phyloP scores from a whole-genome alignment of 2,113 vertebrate species.

The Heterochromis multidens region DNA sequence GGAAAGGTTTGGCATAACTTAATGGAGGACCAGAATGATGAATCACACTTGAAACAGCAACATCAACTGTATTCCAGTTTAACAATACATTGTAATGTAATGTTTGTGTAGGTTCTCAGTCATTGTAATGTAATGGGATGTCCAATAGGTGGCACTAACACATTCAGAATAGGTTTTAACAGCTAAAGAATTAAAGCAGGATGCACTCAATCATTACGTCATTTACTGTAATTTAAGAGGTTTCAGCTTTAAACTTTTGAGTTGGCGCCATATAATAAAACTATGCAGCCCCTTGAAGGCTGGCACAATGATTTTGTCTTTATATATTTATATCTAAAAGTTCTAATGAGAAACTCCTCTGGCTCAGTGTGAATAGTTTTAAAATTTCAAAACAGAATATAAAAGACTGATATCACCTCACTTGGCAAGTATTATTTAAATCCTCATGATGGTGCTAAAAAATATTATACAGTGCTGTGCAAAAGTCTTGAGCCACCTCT shows the following conservation, averaged over 20 bases:
- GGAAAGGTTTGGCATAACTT: neutral
- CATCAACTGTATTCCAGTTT: neutral
- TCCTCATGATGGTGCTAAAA: no score
- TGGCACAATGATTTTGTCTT: no score
- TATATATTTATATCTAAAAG: no score
- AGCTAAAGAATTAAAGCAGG: neutral
- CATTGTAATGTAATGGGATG: neutral
- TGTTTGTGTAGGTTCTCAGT: no score
- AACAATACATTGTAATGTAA: neutral
- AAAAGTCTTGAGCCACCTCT: no score
- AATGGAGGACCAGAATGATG: neutral
- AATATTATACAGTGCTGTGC: no score
- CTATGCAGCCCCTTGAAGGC: neutral
- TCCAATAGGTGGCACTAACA: constrained; percentile 28
- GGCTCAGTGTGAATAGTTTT: no score
- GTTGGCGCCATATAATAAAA: neutral
- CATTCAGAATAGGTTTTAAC: neutral
- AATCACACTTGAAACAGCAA: neutral
- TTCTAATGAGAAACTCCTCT: no score
- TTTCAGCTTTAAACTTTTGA: neutral
- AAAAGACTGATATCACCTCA: neutral
- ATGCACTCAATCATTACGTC: neutral
- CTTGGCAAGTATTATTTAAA: neutral
- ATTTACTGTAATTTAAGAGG: neutral
- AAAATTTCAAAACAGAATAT: no score